Evolutionary conservation across 2,888 invertebrate genomes (phyloP).

Genomic region (Conchocele bisecta): DNA sequence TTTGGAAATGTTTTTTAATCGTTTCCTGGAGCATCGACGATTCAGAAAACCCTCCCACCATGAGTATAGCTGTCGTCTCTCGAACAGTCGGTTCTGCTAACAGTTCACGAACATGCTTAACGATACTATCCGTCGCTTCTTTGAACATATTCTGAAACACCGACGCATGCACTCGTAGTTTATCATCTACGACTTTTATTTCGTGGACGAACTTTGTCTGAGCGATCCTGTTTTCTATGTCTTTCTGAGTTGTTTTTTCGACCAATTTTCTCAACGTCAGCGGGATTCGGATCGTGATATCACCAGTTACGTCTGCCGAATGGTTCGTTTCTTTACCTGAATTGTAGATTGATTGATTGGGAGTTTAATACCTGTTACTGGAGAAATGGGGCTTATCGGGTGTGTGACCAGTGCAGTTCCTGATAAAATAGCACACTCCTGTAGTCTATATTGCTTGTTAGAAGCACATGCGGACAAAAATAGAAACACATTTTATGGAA

Average conservation of each 20-base stretch:
- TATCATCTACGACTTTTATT: slow-evolving; percentile 10
- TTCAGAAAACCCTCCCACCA: slow-evolving; percentile 43
- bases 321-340: slow-evolving; percentile 34
- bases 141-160: slow-evolving; percentile 27
- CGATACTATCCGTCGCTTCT: slow-evolving; percentile 12
- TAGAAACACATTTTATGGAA: too few species aligned
- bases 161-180: slow-evolving; percentile 7
- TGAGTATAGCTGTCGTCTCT: slow-evolving; percentile 11
- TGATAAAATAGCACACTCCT: too few species aligned
- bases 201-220: slow-evolving; percentile 4
- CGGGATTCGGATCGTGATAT: slow-evolving; percentile 19
- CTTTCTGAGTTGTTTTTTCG: slow-evolving; percentile 5
- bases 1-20: slow-evolving; percentile 8
- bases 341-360: too few species aligned
- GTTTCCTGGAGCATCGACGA: slow-evolving; percentile 27
- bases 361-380: too few species aligned
- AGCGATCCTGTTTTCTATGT: slow-evolving; percentile 3
- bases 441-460: too few species aligned
- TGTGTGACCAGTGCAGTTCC: too few species aligned
- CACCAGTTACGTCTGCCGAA: background rate
- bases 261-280: slow-evolving; percentile 10
- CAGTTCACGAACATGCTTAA: slow-evolving; percentile 5
- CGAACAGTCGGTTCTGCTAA: background rate
- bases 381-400: too few species aligned
- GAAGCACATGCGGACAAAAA: too few species aligned